Base-by-base conservation (phyloP, 2,113 vertebrate species). In the Plecotus auritus region DNA sequence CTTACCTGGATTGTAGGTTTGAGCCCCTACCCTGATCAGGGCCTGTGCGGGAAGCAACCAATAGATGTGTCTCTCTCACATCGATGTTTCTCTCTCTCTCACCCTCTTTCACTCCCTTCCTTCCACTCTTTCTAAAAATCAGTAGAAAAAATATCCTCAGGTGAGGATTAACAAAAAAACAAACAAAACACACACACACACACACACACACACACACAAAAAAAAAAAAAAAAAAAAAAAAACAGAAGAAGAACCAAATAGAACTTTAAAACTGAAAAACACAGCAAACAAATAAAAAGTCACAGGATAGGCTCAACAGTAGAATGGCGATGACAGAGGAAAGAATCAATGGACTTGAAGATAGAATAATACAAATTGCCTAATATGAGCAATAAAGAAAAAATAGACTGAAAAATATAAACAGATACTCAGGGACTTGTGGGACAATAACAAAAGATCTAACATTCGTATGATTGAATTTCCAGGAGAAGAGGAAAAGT, bases 261-360 rank as follows among this genome's bases (percentile, higher is more conserved):
- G 30, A 69, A 84, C 73, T 76, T 81, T 81, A 85, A 22, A 80
- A 85, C 45, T 74, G 8, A 81, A 90, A 91, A 88, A 76, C 81
- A 85, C 4, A 94, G 78, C 56, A 94, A 89, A 17, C 66, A 94
- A 95, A 61, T 85, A 40, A 47, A 81, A 90, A 45, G 13, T 64
- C 20, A 84, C 32, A 59, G 9, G 12, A 67, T 69, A 51, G 28
- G 18, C 22, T 51, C 56, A 59, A 59, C 56, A 59, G 51, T 20
- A 54, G 56, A 59, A 59, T 59, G 56, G 56, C 56, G 3, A 78
- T 56, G 47, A 76, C 42, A 82, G 7, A 86, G 35, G 22, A 91
- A 94, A 74, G 12, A 80, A 66, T 74, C 69, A 72, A 20, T 72
- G n/a, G 35, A 83, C 28, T 49, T 90, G 45, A 93, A 77, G 45